These are phyloP conservation scores for Agrypnus murinus DNA, from an alignment of 2,888 invertebrate species.

Conservation along the genomic window DNA sequence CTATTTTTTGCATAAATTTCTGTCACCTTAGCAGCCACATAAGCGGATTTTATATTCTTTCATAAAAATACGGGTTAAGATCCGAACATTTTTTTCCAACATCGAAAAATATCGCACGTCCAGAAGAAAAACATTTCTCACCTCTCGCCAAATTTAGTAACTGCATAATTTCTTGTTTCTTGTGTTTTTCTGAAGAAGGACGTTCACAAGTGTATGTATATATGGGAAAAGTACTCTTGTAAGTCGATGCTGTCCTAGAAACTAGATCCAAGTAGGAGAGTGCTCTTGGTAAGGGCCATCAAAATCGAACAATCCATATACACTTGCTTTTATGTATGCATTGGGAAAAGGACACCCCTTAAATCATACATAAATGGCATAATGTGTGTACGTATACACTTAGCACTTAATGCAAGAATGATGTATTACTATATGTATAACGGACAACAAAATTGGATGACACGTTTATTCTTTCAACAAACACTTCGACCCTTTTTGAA, in stretches of 20 bases:
- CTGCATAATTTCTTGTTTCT: no score
- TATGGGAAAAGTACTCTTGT: constrained; percentile 44
- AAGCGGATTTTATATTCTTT: constrained; percentile 51
- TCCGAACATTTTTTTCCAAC: constrained; percentile 35
- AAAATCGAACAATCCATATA: constrained; percentile 1
- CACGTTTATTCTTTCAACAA: constrained; percentile 30
- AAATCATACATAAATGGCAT: neutral
- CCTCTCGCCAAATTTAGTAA: neutral
- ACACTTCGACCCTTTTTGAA: constrained; percentile 29
- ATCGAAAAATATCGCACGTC: neutral
- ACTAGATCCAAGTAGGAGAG: constrained; percentile 40
- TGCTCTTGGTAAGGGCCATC: constrained; percentile 43
- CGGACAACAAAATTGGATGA: constrained; percentile 27
- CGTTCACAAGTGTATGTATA: constrained; percentile 44
- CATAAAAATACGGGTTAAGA: constrained; percentile 47
- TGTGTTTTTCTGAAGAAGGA: no score
- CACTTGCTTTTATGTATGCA: constrained; percentile 26
- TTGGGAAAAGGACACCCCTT: constrained; percentile 18
- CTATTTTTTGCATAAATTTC: constrained; percentile 52
- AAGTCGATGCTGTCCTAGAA: constrained; percentile 49
- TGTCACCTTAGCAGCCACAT: constrained; percentile 50
- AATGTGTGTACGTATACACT: neutral
- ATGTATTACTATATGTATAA: constrained; percentile 18
- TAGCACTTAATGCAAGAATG: constrained; percentile 28
- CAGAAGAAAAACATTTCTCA: neutral